Conservation (phyloP, 2,797 vertebrate species). For the Melanotaenia boesemani region DNA sequence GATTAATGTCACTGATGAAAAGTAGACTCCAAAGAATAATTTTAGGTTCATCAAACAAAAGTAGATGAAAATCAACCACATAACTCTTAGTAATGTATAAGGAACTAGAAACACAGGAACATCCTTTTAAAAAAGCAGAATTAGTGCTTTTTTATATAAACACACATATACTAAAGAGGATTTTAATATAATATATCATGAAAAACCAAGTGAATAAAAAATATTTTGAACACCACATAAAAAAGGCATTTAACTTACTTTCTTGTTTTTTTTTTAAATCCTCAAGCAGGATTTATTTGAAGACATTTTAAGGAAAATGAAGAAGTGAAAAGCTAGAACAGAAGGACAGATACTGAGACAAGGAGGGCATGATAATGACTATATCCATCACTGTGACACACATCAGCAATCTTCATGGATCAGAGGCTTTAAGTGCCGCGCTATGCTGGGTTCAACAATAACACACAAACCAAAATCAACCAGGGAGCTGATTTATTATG, state of each 20-base stretch:
- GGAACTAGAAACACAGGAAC: no score
- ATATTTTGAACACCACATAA: no score
- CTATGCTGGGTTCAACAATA: slow-evolving; percentile 65
- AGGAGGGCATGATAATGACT: slow-evolving; percentile 66
- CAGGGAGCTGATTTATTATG: slow-evolving; percentile 70
- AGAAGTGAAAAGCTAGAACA: slow-evolving; percentile 31
- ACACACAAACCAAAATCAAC: slow-evolving; percentile 67
- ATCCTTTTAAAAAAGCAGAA: no score
- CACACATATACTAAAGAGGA: no score
- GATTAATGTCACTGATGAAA: no score
- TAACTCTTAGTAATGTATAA: neutral
- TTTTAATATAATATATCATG: no score
- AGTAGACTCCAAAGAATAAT: no score
- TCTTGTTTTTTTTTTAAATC: neutral
- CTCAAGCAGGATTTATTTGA: neutral
- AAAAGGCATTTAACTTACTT: neutral
- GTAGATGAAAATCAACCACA: neutral
- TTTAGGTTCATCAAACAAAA: no score
- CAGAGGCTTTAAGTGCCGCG: slow-evolving; percentile 70
- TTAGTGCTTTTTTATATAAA: no score
- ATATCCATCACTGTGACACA: slow-evolving; percentile 78
- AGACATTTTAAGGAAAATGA: slow-evolving; percentile 24
- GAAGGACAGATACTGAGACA: slow-evolving; percentile 52
- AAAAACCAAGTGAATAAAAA: no score
- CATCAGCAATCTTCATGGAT: slow-evolving; percentile 75